Conservation (phyloP, 2,888 invertebrate species). For the Rhodophaea formosa region DNA sequence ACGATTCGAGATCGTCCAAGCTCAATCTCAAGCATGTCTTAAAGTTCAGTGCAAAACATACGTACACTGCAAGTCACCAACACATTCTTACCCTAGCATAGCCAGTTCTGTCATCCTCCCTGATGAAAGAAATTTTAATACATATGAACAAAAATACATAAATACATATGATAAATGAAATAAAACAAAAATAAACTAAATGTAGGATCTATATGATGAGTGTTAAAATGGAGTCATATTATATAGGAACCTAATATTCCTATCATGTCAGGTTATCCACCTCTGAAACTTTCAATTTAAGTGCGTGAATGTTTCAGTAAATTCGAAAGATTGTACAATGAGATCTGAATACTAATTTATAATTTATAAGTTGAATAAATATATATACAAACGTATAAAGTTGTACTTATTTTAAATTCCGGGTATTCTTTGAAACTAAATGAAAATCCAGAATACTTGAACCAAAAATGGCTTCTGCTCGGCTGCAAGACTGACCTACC, state of each 20-base stretch:
- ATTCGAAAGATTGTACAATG: neutral
- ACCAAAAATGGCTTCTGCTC: too few species aligned
- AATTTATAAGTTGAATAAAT: too few species aligned
- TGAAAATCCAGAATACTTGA: too few species aligned
- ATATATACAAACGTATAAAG: too few species aligned
- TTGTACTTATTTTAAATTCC: too few species aligned
- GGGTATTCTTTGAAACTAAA: too few species aligned
- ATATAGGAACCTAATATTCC: slow-evolving; percentile 17
- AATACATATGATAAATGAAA: slow-evolving; percentile 39
- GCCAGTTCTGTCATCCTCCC: slow-evolving; percentile 81
- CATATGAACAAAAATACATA: slow-evolving; percentile 42
- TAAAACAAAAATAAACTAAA: slow-evolving; percentile 34
- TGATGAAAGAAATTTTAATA: slow-evolving; percentile 77
- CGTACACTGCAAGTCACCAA: slow-evolving; percentile 71
- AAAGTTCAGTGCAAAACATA: slow-evolving; percentile 58
- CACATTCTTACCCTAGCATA: slow-evolving; percentile 80
- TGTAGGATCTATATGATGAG: slow-evolving; percentile 6
- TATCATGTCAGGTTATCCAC: slow-evolving; percentile 15
- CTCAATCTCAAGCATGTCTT: slow-evolving; percentile 40
- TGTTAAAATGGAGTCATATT: slow-evolving; percentile 14
- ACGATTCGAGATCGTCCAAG: slow-evolving; percentile 42
- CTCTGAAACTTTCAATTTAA: neutral
- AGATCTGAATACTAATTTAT: too few species aligned
- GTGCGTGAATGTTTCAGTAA: neutral
- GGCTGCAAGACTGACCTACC: too few species aligned